phyloP scores from a whole-genome alignment of 2,797 vertebrate genomes.

The Gymnothorax reevesii region DNA sequence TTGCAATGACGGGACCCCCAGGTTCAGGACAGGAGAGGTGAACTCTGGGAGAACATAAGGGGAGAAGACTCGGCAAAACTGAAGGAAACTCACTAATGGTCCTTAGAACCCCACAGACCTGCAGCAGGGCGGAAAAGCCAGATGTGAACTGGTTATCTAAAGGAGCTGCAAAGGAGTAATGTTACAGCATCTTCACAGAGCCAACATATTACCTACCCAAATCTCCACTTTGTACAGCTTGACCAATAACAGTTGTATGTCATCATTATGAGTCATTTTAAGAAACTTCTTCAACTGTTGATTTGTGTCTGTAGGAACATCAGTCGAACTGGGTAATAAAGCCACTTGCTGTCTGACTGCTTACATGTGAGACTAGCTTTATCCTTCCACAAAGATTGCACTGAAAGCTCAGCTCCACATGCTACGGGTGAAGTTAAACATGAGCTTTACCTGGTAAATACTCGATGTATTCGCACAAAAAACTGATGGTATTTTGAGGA shows the following conservation, averaged over 20 bases:
- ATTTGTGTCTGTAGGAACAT: neutral
- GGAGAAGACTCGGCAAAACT: neutral
- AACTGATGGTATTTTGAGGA: neutral
- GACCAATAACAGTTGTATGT: neutral
- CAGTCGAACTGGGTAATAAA: neutral
- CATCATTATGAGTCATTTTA: neutral
- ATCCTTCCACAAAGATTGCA: neutral
- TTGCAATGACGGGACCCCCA: conserved; percentile 48
- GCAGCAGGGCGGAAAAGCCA: neutral
- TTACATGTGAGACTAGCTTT: neutral
- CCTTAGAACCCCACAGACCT: neutral
- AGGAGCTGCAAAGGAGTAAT: neutral
- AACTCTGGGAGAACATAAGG: neutral
- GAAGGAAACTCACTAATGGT: neutral
- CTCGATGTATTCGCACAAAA: neutral
- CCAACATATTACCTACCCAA: neutral
- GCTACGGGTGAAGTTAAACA: neutral
- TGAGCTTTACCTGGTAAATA: neutral
- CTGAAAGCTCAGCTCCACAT: neutral
- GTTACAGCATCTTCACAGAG: neutral
- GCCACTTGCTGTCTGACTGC: neutral
- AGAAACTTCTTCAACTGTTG: neutral
- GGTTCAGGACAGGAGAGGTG: conserved; percentile 31
- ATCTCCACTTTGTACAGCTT: neutral
- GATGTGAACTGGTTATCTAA: neutral